phyloP scores from a whole-genome alignment of 2,113 vertebrate genomes.

The Oncorhynchus nerka region DNA sequence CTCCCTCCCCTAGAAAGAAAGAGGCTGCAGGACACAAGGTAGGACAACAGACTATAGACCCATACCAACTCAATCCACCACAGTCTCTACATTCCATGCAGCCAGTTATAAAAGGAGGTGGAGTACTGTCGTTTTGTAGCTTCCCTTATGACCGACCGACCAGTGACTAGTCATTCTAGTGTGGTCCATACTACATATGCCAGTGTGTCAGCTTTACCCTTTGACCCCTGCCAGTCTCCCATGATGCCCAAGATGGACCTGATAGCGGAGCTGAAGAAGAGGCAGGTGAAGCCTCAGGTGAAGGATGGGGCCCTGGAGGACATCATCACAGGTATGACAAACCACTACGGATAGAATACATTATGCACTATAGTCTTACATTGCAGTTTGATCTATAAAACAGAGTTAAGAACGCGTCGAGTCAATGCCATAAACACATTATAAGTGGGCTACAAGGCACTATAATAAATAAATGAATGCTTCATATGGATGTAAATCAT shows the following conservation, averaged over 20 bases:
- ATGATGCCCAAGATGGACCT: slow-evolving; percentile 91
- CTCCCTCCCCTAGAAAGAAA: slow-evolving; percentile 37
- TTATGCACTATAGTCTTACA: no score
- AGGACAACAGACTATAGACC: background rate
- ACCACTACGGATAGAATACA: no score
- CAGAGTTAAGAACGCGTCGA: background rate
- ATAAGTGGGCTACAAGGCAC: no score
- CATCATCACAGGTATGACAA: slow-evolving; percentile 80
- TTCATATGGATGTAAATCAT: background rate
- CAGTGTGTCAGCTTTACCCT: background rate
- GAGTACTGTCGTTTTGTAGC: background rate
- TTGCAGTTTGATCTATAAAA: no score
- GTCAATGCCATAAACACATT: no score
- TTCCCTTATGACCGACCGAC: background rate
- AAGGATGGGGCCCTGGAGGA: slow-evolving; percentile 95
- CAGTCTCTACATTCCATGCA: background rate
- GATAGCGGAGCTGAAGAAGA: slow-evolving; percentile 93
- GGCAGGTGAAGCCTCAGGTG: slow-evolving; percentile 91
- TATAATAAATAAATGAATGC: no score
- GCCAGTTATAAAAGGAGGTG: no score
- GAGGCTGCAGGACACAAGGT: slow-evolving; percentile 63
- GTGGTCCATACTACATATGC: no score
- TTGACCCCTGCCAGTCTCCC: slow-evolving; percentile 59
- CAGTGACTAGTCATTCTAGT: no score
- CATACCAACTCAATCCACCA: background rate